A percentile compares a stretch with the other conserved stretches of the same genome.
These are phyloP conservation scores for Rhea pennata DNA, from an alignment of 2,113 vertebrate species.

Conservation along the genomic window DNA sequence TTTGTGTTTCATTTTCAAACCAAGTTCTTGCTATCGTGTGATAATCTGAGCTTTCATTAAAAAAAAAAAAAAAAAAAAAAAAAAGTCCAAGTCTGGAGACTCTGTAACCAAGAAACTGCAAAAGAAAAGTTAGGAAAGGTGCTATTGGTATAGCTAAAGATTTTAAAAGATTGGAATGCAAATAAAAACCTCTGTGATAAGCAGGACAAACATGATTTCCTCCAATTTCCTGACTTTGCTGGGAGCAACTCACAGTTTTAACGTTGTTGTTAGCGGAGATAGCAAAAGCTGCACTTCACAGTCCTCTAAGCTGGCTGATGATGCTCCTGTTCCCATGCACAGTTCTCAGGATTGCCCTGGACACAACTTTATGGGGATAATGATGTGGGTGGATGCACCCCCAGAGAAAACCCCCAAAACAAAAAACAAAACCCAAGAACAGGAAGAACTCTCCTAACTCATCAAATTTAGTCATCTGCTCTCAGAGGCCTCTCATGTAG, in stretches of 20 bases:
- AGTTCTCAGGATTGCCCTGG: conserved; percentile 6
- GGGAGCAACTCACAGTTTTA: background rate
- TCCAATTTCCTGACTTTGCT: background rate
- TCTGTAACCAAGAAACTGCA: background rate
- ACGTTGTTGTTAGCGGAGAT: background rate
- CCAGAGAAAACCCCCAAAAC: background rate
- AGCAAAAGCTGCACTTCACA: background rate
- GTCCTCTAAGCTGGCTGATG: background rate
- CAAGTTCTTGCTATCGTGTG: background rate
- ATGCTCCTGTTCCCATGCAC: background rate
- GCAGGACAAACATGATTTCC: background rate
- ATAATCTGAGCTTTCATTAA: background rate
- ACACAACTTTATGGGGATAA: background rate
- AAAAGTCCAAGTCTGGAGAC: background rate
- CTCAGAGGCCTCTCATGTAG: background rate
- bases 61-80: background rate
- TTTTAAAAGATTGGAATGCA: background rate
- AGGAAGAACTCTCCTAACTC: conserved; percentile 20
- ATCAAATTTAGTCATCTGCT: background rate
- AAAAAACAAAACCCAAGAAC: background rate
- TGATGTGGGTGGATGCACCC: background rate
- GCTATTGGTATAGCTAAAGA: background rate
- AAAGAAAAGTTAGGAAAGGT: conserved; percentile 17
- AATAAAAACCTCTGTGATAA: background rate
- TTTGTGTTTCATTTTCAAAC: background rate